These are phyloP conservation scores for Pseudorectes ferrugineus DNA, from an alignment of 2,113 vertebrate genomes.

Conservation along the genomic window DNA sequence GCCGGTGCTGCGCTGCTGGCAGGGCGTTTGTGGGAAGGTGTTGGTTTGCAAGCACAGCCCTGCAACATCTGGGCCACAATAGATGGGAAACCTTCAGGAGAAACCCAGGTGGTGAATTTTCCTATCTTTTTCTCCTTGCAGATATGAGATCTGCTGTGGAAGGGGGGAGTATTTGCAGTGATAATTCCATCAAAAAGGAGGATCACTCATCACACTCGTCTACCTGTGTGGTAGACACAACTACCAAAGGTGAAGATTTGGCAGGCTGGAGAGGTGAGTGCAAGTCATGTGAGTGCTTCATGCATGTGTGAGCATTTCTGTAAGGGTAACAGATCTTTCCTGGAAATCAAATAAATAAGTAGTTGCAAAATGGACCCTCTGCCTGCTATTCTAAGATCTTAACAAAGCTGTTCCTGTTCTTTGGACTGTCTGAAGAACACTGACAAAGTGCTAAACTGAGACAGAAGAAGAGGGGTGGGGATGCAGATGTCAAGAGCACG, in stretches of 20 bases:
- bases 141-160: constrained; percentile 71
- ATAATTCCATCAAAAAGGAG: constrained; percentile 70
- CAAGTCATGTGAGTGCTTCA: not conserved
- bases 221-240: constrained; percentile 87
- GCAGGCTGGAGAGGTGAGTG: constrained; percentile 74
- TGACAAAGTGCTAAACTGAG: not conserved
- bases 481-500: not conserved
- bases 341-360: not conserved
- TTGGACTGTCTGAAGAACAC: not conserved
- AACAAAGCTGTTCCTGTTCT: not conserved
- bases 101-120: not conserved
- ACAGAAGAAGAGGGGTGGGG: not conserved
- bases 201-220: constrained; percentile 84
- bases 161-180: constrained; percentile 73
- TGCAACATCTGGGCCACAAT: rapidly evolving
- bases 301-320: not conserved
- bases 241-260: constrained; percentile 79
- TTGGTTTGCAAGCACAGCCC: not conserved
- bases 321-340: not conserved
- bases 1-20: not conserved
- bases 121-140: constrained; percentile 18
- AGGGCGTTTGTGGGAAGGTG: not conserved
- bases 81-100: not conserved
- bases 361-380: not conserved
- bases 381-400: not conserved